Evolutionary conservation across 2,113 vertebrate genomes (phyloP), one percentile per base, ranked within the genome.

Genomic region (Zosterops lateralis): DNA sequence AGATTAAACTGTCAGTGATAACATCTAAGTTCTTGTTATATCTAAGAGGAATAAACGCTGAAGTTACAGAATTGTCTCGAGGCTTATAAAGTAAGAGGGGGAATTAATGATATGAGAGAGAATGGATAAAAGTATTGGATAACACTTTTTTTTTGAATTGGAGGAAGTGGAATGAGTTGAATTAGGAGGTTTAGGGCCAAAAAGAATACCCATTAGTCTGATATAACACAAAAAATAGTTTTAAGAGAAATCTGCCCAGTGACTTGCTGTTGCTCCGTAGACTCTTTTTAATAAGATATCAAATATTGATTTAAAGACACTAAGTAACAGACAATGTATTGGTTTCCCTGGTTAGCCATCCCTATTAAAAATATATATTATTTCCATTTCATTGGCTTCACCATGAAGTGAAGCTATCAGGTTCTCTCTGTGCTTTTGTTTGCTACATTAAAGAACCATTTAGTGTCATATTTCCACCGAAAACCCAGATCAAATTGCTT

Each of bases 1-100:
- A 93, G 87, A 93, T 97, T 97, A 95, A 95, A 95, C 82, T 95
- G 94, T 92, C 94, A 90, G 47, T 67, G 96, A 96, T 97, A 95
- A 80, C 93, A 94, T 97, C 94, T 73, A 70, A 19, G 91, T 90
- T 95, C 94, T 92, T 95, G 89, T 97, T 96, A 93, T 90, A 67
- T 95, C 87, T 90, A 91, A 93, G 89, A 95, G 96, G 84, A 97
- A 91, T 91, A 94, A 95, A 95, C 45, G 82, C 89, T 94, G 94
- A 97, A 97, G 96, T 90, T 95, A 95, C 75, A 71, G 91, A 95
- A 91, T 93, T 93, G 95, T 97, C 94, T 95, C 91, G 89, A 92
- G 93, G 96, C 93, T 95, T 92, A 93, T 60, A 89, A 91, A 96
- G 87, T 90, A 83, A 95, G 87, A 89, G 44, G 29, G 57, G 29